phyloP scores from a whole-genome alignment of 2,888 invertebrate genomes.

The Strigamia crassipes region DNA sequence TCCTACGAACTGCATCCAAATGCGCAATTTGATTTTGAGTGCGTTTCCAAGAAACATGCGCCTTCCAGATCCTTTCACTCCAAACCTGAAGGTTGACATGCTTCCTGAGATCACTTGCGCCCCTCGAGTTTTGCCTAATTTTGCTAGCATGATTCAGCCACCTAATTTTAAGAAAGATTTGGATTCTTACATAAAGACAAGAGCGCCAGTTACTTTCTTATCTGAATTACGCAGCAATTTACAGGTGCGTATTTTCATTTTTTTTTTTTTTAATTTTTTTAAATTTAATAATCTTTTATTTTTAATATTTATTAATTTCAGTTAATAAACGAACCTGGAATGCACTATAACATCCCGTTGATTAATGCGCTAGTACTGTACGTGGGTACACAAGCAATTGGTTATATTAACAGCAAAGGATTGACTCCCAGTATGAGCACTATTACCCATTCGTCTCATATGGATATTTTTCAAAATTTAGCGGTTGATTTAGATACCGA shows the following conservation, averaged over 20 bases:
- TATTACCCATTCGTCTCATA: constrained; percentile 97
- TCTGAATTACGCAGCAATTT: constrained; percentile 88
- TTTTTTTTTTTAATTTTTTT: constrained; percentile 2
- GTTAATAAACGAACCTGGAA: constrained; percentile 81
- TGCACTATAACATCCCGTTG: constrained; percentile 90
- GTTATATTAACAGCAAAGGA: constrained; percentile 85
- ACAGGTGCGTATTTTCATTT: constrained; percentile 67
- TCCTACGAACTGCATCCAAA: constrained; percentile 97
- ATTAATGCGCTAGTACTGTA: constrained; percentile 98
- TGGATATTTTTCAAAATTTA: constrained; percentile 99
- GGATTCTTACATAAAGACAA: constrained; percentile 92
- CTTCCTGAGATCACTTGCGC: constrained; percentile 84
- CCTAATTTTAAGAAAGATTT: constrained; percentile 88
- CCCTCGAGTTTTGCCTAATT: constrained; percentile 87
- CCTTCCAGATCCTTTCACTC: constrained; percentile 97
- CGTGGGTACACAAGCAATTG: constrained; percentile 96
- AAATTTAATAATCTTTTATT: not conserved
- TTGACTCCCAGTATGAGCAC: constrained; percentile 94
- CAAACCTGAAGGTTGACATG: constrained; percentile 92
- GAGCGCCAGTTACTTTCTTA: constrained; percentile 93
- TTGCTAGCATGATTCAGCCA: constrained; percentile 83
- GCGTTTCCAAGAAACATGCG: constrained; percentile 98
- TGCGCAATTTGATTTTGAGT: constrained; percentile 96
- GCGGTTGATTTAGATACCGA: constrained; percentile 98
- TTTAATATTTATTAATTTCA: constrained; percentile 46